These are phyloP conservation scores for Clarias batrachus DNA, from an alignment of 2,113 vertebrate species.

Conservation along the genomic window DNA sequence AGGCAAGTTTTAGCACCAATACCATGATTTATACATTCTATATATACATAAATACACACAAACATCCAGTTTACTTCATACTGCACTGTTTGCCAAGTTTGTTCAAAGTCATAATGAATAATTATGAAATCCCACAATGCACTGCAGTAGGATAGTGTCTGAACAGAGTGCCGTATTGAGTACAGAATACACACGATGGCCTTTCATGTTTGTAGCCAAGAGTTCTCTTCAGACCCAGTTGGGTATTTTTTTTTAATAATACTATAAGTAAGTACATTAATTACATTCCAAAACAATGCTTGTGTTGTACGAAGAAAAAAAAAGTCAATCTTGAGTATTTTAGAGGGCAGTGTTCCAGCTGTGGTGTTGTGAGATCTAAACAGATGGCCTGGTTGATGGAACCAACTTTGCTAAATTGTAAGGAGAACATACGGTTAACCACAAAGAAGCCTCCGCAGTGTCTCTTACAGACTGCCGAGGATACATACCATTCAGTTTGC, in stretches of 20 bases:
- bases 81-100: neutral
- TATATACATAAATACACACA: no score
- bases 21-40: no score
- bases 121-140: neutral
- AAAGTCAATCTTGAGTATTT: neutral
- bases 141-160: neutral
- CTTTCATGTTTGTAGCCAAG: neutral
- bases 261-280: neutral
- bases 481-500: neutral
- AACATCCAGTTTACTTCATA: neutral
- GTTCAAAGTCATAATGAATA: neutral
- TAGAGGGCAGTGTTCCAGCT: neutral
- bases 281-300: neutral
- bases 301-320: neutral
- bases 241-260: neutral
- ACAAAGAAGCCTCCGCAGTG: neutral
- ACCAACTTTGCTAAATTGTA: neutral
- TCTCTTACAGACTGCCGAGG: neutral
- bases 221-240: neutral
- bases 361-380: neutral
- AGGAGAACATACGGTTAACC: neutral
- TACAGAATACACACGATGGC: neutral
- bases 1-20: no score
- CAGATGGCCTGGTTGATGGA: neutral
- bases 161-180: neutral